Percentiles rank a stretch among this genome's conserved stretches.
Evolutionary conservation across 2,797 vertebrate species (phyloP).

Genomic region (Girardinus metallicus): DNA sequence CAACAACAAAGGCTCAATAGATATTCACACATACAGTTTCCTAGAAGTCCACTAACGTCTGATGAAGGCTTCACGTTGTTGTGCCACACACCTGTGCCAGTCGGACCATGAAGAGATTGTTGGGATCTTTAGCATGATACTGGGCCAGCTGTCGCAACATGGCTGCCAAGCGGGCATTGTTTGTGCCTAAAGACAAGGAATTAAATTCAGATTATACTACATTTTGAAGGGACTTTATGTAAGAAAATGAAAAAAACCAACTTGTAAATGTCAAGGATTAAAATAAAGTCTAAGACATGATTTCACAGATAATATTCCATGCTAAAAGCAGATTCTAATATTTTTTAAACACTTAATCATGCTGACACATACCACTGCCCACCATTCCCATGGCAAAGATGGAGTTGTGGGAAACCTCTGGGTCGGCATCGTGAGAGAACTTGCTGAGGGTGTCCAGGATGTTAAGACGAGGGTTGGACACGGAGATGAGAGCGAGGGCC

Average conservation of each 20-base stretch:
- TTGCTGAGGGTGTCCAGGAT: constrained; percentile 98
- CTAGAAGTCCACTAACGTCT: constrained; percentile 7
- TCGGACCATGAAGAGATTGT: constrained; percentile 99
- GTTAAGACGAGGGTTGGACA: constrained; percentile 97
- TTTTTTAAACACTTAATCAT: not conserved
- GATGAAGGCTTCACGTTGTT: constrained; percentile 24
- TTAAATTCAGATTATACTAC: constrained; percentile 25
- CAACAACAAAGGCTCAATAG: constrained; percentile 41
- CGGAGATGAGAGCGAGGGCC: constrained; percentile 94
- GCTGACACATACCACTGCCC: constrained; percentile 89
- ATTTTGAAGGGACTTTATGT: constrained; percentile 9
- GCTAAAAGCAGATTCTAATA: not conserved
- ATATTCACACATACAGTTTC: not conserved
- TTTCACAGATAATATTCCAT: not conserved
- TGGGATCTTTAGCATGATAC: constrained; percentile 98
- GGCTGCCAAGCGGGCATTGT: constrained; percentile 95
- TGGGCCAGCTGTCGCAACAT: constrained; percentile 97
- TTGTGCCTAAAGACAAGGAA: constrained; percentile 85
- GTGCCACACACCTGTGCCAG: constrained; percentile 89
- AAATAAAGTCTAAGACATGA: not conserved
- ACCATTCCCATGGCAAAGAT: constrained; percentile 99
- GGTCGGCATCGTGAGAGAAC: constrained; percentile 97
- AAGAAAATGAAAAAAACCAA: not conserved
- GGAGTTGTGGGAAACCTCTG: constrained; percentile 97
- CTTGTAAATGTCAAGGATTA: not conserved